A percentile compares a stretch with the other conserved stretches of the same genome.
phyloP scores from a whole-genome alignment of 2,888 invertebrate genomes.

The Tetramorium bicarinatum region DNA sequence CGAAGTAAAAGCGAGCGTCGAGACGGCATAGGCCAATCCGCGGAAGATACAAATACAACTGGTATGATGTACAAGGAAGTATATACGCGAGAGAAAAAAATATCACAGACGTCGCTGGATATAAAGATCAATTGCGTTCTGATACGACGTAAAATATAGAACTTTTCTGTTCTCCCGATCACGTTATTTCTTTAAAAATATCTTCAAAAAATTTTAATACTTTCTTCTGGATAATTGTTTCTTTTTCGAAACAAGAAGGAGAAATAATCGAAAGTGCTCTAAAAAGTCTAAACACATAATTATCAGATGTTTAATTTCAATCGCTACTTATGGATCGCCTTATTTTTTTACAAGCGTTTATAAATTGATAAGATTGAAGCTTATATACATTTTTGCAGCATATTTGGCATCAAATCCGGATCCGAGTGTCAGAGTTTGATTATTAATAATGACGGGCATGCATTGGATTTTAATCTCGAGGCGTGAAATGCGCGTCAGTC shows the following conservation, averaged over 20 bases:
- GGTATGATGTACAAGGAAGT: slow-evolving; percentile 56
- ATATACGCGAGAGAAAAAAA: slow-evolving; percentile 22
- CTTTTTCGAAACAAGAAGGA: not conserved
- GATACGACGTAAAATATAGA: not conserved
- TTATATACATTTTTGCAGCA: not conserved
- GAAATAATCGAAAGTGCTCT: not conserved
- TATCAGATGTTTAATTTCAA: not conserved
- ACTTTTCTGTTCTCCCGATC: not conserved
- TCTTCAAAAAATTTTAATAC: not conserved
- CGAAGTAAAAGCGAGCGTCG: slow-evolving; percentile 47
- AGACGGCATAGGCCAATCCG: slow-evolving; percentile 47
- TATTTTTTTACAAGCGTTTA: not conserved
- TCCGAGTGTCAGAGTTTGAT: not conserved
- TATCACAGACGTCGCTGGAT: slow-evolving; percentile 17
- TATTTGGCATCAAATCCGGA: not conserved
- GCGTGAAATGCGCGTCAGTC: not conserved
- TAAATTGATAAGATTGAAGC: not conserved
- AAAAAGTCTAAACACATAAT: too few species aligned
- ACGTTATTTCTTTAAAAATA: not conserved
- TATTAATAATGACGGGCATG: slow-evolving; percentile 1
- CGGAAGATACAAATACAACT: slow-evolving; percentile 22
- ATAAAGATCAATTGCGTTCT: slow-evolving; percentile 27
- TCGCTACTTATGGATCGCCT: not conserved
- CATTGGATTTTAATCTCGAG: not conserved
- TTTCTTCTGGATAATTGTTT: not conserved